Evolutionary conservation across 2,888 invertebrate species (phyloP), one percentile per base, ranked within the genome.

Genomic region (Ceratothoa steindachneri): DNA sequence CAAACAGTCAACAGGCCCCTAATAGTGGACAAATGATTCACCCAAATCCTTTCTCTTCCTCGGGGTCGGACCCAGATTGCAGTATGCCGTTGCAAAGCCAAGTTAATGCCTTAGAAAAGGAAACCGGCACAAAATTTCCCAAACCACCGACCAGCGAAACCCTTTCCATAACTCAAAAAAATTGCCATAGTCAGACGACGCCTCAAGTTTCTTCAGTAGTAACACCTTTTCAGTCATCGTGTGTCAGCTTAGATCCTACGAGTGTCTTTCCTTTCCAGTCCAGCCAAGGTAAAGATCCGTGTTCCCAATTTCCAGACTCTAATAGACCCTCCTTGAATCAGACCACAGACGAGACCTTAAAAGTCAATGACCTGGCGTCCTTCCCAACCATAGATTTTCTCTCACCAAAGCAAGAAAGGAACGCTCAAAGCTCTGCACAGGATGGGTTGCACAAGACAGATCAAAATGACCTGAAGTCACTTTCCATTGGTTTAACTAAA

Each of bases 131-230:
- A 2, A 2, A n/a, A 24, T 2, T 24, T 3, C 19, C 19, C 12
- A 24, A 24, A 24, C 60, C n/a, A 24, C 19, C n/a, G 24, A n/a
- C 2, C 12, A 60, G 3, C 24, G 60, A 60, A 60, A 4, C 1
- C 27, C 24, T 24, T 7, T 24, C n/a, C n/a, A 24, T 24, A 2
- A 22, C 60, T 60, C 60, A 60, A 2, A 60, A 60, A 60, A 60
- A 60, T 60, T n/a, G 60, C 24, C 60, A 60, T 60, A 60, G 22
- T 60, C 60, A 60, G 24, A 60, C 60, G 12, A 22, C 60, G n/a
- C 60, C 60, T 24, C 60, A 60, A 7, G 19, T 60, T 24, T 60
- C 27, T 22, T 22, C n/a, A 22, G 22, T 24, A 12, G 1, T 60
- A 24, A 60, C 60, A 22, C 27, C 60, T 60, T 60, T 60, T 60